Percentiles rank a stretch among this genome's conserved stretches.
Evolutionary conservation across 2,888 invertebrate genomes (phyloP).

Genomic region (Meghimatium bilineatum): DNA sequence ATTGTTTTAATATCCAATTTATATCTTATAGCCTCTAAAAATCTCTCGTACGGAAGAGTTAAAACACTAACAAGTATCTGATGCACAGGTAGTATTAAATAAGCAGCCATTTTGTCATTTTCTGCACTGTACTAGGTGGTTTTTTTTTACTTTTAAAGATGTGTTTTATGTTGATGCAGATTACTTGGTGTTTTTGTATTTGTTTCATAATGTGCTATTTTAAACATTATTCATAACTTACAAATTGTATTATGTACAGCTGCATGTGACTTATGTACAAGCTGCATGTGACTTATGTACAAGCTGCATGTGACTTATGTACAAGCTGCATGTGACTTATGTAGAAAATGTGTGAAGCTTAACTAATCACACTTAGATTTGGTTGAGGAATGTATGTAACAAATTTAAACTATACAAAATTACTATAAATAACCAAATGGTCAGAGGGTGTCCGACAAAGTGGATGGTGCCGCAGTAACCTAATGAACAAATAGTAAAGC

Average conservation of each 20-base stretch:
- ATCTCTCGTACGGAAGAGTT: conserved; percentile 13
- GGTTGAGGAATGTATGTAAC: too few relatives aligned
- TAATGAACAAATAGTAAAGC: too few relatives aligned
- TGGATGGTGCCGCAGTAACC: too few relatives aligned
- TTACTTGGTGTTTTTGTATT: too few relatives aligned
- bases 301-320: neutral
- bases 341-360: neutral
- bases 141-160: neutral
- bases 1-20: neutral
- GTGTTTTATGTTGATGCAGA: too few relatives aligned
- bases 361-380: too few relatives aligned
- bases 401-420: too few relatives aligned
- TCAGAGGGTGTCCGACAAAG: too few relatives aligned
- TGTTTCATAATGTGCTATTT: neutral
- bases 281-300: neutral
- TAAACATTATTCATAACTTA: neutral
- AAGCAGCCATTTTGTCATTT: neutral
- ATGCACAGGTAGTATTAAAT: conserved; percentile 15
- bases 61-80: neutral
- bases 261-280: neutral
- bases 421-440: too few relatives aligned
- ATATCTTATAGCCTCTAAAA: conserved; percentile 16
- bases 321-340: neutral
- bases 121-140: neutral
- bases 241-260: neutral